These are phyloP conservation scores for Eutrigla gurnardus DNA, from an alignment of 2,797 vertebrate genomes.

Conservation along the genomic window DNA sequence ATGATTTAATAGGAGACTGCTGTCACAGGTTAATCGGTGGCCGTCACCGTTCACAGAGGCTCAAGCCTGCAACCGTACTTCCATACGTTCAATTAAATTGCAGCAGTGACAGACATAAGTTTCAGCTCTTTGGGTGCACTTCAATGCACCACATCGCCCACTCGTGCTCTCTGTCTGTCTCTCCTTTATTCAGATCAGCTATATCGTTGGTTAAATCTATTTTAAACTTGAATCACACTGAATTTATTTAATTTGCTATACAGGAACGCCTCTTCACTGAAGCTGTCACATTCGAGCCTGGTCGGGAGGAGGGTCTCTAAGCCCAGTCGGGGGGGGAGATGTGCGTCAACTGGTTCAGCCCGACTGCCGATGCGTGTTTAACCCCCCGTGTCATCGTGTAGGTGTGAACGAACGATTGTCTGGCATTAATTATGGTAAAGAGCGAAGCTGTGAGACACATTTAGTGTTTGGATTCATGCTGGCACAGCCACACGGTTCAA, in stretches of 20 bases:
- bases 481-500: constrained; percentile 23
- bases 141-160: constrained; percentile 28
- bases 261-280: constrained; percentile 6
- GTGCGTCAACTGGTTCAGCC: neutral
- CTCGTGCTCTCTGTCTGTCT: constrained; percentile 30
- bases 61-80: constrained; percentile 9
- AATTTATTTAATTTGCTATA: constrained; percentile 12
- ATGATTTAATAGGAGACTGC: neutral
- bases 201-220: constrained; percentile 26
- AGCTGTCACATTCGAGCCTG: neutral
- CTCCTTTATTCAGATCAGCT: constrained; percentile 29
- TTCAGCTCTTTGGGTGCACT: constrained; percentile 24
- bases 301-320: neutral
- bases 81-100: constrained; percentile 10
- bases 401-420: neutral
- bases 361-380: constrained; percentile 6
- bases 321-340: neutral
- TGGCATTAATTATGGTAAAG: constrained; percentile 11
- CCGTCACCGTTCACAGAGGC: constrained; percentile 21
- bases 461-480: constrained; percentile 15
- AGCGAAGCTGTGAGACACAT: neutral
- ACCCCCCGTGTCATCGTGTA: neutral
- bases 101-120: constrained; percentile 7
- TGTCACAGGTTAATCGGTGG: constrained; percentile 18
- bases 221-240: constrained; percentile 22